Evolutionary conservation across 1,140 invertebrate genomes (phyloP), one percentile per base, ranked within the genome.

Genomic region (Gonatopus flavifemur): DNA sequence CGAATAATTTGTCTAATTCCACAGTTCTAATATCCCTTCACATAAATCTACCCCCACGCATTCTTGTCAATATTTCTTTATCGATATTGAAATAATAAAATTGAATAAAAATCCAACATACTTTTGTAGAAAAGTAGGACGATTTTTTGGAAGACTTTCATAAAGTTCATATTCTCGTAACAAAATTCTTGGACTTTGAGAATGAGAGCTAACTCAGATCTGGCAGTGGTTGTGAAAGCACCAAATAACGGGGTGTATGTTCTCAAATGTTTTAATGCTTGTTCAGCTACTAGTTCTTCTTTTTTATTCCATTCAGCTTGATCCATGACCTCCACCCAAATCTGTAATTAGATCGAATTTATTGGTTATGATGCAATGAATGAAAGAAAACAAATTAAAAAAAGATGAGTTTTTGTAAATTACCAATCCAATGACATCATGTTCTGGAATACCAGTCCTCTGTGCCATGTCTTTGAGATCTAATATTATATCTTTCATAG

Each of bases 141-240:
- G 66, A 98, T 96, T 80, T 97, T 97, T 69, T 94, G 93, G 85
- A 98, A 98, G 72, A 93, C 91, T 77, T 96, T 95, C 90, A 98
- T 94, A 76, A 98, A 97, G 76, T 91, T 94, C 93, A 97, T 97
- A 80, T 98, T 97, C 69, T 96, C 94, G 76, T 97, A 98, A 79
- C 95, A 98, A 79, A 91, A 98, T 70, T 97, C 94, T 78, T 98
- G 95, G 60, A 97, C 88, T 74, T 93, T 93, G 39, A 93, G 81
- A 63, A 97, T 83, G 38, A 98, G 82, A 36, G 88, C 86, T 62
- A 96, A 82, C 79, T 97, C 92, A 40, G 93, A 88, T 65, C 88
- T 89, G 59, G 87, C 87, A 55, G 85, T 88, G 62, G 84, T 84
- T 54, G 91, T 88, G 67, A 97, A 95, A 12, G 91, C 90, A 55